These are phyloP conservation scores for Oncopodura yosiiana DNA, from an alignment of 1,140 invertebrate species.

Conservation along the genomic window DNA sequence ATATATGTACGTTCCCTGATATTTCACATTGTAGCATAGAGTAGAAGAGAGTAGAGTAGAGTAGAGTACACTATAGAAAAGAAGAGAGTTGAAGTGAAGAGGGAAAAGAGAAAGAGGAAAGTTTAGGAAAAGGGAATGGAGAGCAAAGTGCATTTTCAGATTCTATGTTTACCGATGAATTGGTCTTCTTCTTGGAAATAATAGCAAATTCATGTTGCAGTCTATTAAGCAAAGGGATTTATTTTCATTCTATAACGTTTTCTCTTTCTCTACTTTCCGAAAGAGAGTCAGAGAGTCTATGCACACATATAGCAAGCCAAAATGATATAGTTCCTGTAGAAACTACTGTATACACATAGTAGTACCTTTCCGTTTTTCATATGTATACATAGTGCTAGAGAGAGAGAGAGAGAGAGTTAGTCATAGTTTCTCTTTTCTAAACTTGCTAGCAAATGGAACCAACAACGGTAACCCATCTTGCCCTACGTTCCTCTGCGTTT, in stretches of 20 bases:
- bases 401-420: neutral
- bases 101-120: slow-evolving; percentile 26
- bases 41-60: too few species aligned
- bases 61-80: too few species aligned
- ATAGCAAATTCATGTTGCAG: slow-evolving; percentile 46
- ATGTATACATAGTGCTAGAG: neutral
- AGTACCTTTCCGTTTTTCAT: slow-evolving; percentile 14
- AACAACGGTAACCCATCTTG: slow-evolving; percentile 12
- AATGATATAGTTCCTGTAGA: too few species aligned
- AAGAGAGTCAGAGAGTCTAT: too few species aligned
- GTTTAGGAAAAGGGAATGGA: slow-evolving; percentile 26
- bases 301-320: too few species aligned
- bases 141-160: slow-evolving; percentile 43
- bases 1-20: too few species aligned
- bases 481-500: slow-evolving; percentile 8
- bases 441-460: neutral
- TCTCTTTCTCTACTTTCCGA: too few species aligned
- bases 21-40: too few species aligned
- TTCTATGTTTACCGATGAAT: slow-evolving; percentile 42
- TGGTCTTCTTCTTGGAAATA: slow-evolving; percentile 43
- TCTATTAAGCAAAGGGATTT: slow-evolving; percentile 46
- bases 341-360: too few species aligned
- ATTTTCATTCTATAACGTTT: slow-evolving; percentile 42
- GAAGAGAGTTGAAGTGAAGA: slow-evolving; percentile 21
- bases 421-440: neutral